A percentile compares a stretch with the other conserved stretches of the same genome.
phyloP scores from a whole-genome alignment of 2,888 invertebrate genomes.

The Lasioglossum oenotherae region DNA sequence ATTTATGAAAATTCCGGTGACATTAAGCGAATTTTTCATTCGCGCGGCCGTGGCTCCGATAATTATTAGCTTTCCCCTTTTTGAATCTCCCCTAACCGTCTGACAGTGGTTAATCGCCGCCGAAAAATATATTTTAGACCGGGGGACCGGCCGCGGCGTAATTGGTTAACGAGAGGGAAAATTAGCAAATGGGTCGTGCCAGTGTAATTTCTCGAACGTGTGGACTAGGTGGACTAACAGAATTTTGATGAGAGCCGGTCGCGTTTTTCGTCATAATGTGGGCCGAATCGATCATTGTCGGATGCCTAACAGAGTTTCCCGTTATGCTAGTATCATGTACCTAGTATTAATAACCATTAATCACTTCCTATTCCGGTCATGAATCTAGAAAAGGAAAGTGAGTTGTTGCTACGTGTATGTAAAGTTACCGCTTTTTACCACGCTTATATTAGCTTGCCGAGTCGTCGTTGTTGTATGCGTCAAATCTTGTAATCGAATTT shows the following conservation, averaged over 20 bases:
- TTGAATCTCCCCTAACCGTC: background rate
- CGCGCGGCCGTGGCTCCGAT: background rate
- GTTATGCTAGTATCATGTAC: background rate
- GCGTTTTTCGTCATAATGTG: constrained; percentile 30
- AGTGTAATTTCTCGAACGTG: constrained; percentile 47
- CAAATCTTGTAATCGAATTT: too few species aligned
- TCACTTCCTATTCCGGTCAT: background rate
- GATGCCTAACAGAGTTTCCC: background rate
- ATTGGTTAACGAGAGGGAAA: constrained; percentile 65
- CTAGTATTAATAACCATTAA: background rate
- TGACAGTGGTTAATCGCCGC: constrained; percentile 40
- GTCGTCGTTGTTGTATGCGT: too few species aligned
- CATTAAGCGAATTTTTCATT: constrained; percentile 25
- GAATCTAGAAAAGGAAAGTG: background rate
- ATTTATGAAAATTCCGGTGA: constrained; percentile 50
- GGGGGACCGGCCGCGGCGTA: constrained; percentile 44
- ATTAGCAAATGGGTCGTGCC: constrained; percentile 60
- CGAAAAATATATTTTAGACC: constrained; percentile 38
- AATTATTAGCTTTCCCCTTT: constrained; percentile 26
- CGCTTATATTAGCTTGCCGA: too few species aligned
- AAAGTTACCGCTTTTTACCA: background rate
- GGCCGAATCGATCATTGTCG: background rate
- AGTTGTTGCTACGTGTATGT: background rate
- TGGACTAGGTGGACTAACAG: constrained; percentile 29
- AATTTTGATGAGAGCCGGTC: constrained; percentile 49